phyloP scores from a whole-genome alignment of 2,888 invertebrate species.

The Bugulina stolonifera region DNA sequence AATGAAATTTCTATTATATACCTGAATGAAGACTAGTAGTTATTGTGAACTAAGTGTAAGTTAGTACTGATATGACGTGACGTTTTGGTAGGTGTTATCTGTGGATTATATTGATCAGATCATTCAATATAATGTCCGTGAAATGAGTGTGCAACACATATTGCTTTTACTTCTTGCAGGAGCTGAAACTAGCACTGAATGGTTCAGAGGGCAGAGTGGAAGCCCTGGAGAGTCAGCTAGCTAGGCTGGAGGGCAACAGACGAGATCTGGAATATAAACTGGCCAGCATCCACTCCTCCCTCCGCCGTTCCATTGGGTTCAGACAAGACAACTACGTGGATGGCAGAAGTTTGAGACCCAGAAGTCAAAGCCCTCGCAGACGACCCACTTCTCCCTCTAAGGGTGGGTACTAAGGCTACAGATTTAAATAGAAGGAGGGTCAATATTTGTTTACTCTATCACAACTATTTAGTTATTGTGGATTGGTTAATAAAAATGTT shows the following conservation, averaged over 20 bases:
- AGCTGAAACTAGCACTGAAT: constrained; percentile 54
- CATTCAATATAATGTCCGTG: too few species aligned
- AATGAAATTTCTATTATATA: too few species aligned
- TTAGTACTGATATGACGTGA: too few species aligned
- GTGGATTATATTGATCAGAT: too few species aligned
- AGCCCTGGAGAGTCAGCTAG: constrained; percentile 77
- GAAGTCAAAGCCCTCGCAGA: constrained; percentile 38
- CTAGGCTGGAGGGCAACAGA: constrained; percentile 59
- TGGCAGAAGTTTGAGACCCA: constrained; percentile 36
- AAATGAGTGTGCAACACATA: too few species aligned
- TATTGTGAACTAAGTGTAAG: too few species aligned
- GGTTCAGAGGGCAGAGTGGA: constrained; percentile 73
- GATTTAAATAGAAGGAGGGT: too few species aligned
- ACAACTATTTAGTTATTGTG: too few species aligned
- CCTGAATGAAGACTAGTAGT: too few species aligned
- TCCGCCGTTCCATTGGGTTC: constrained; percentile 80
- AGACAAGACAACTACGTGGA: constrained; percentile 55
- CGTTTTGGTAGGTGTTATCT: too few species aligned
- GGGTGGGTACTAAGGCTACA: constrained; percentile 34
- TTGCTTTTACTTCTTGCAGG: constrained; percentile 54
- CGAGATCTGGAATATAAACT: constrained; percentile 80
- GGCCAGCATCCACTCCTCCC: constrained; percentile 74
- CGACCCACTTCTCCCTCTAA: constrained; percentile 46
- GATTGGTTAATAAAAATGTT: too few species aligned
- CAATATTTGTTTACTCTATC: too few species aligned